These are phyloP conservation scores for Temnothorax curvispinosus DNA, from an alignment of 1,140 invertebrate species.

Conservation along the genomic window DNA sequence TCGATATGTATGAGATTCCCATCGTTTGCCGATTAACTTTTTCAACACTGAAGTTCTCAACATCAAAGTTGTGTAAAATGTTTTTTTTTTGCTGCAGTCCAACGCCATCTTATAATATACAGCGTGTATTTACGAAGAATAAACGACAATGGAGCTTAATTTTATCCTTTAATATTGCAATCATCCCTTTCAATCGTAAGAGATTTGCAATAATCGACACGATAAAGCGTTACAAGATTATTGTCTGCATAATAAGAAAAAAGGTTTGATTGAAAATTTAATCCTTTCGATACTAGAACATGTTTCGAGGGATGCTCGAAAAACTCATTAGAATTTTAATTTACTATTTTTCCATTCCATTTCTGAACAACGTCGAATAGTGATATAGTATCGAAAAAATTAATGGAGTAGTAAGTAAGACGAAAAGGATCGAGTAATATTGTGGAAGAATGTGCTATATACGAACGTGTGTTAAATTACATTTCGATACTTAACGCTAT, in stretches of 20 bases:
- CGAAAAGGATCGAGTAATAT: neutral
- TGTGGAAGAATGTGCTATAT: neutral
- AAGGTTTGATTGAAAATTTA: neutral
- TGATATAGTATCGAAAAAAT: constrained; percentile 35
- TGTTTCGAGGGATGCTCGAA: neutral
- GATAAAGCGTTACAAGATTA: neutral
- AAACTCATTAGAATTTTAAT: neutral
- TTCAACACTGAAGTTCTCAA: neutral
- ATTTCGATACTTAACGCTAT: constrained; percentile 24
- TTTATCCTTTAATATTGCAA: constrained; percentile 22
- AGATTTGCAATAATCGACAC: neutral
- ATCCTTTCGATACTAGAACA: constrained; percentile 16
- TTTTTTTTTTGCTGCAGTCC: neutral
- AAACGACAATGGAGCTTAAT: constrained; percentile 6
- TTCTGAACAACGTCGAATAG: neutral
- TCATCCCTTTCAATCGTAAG: neutral
- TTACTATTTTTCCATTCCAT: neutral
- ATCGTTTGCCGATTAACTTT: constrained; percentile 8
- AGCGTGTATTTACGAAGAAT: neutral
- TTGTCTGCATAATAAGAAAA: neutral
- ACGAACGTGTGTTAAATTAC: constrained; percentile 9
- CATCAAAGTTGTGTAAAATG: neutral
- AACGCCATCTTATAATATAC: constrained; percentile 23
- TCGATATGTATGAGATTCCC: neutral
- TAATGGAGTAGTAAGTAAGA: neutral